Base-by-base conservation (phyloP, 2,888 invertebrate genomes). In the Nymphalis c-album region DNA sequence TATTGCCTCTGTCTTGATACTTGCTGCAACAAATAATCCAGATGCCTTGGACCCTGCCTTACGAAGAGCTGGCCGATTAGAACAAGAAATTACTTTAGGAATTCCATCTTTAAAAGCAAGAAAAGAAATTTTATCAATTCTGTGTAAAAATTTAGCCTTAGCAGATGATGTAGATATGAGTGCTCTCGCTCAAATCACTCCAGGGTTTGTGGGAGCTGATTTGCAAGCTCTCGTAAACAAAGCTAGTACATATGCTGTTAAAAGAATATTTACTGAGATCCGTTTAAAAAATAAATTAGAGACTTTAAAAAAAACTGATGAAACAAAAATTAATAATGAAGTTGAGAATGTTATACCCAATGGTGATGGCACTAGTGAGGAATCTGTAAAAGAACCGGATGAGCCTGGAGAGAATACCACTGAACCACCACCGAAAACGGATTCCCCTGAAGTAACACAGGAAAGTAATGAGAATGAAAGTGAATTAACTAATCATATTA, bases 151-250 rank as follows among this genome's bases (percentile, higher is more conserved):
- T 63, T 88, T 98, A 66, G 94, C 94, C 64, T 85, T 98, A 58
- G 91, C 94, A 69, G 88, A 94, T 2, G 94, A 95, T 77, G 94
- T 98, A 75, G 95, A 96, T 83, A 95, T 95, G 79, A 90, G 94
- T 66, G 88, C 92, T 61, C 88, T 99, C 71, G 98, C 98, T 31
- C 95, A 95, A 77, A 93, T 96, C 62, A 98, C 98, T 8, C 99
- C 99, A 0, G 99, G 99, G 0, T 99, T 96, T 92, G 99, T 99
- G 47, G 99, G 98, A 17, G 98, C 98, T 6, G 98, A 99, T 93
- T 91, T 99, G 75, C 94, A 96, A 84, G 95, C 97, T 0, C 91
- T 99, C 64, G 95, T 96, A 0, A 94, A 97, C 72, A 97, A 98
- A 87, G 97, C 99, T 2, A 97, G 97, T 13, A 96, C 97, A 83